A percentile compares a stretch with the other conserved stretches of the same genome.
These are phyloP conservation scores for Paragorgia papillata DNA, from an alignment of 92 coral and sea anemone genomes.

Conservation along the genomic window DNA sequence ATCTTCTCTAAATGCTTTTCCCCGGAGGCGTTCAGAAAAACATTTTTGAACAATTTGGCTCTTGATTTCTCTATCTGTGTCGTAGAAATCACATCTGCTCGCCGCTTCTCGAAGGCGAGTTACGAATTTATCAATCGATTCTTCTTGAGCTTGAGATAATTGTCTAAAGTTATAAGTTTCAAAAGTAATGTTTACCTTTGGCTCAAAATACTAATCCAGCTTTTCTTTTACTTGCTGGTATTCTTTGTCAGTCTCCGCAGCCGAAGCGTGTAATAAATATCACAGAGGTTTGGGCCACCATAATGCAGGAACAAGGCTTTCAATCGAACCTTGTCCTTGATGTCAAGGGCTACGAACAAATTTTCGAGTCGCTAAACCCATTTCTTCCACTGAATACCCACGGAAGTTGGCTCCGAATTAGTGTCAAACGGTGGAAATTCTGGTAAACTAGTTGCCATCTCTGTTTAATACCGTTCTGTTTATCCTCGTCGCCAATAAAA, in stretches of 20 bases:
- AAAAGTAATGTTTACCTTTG: constrained; percentile 42
- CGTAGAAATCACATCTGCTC: constrained; percentile 11
- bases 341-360: constrained; percentile 44
- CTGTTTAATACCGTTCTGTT: no score
- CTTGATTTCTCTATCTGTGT: constrained; percentile 19
- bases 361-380: constrained; percentile 40
- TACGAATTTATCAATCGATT: constrained; percentile 26
- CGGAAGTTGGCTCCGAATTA: constrained; percentile 26
- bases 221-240: constrained; percentile 38
- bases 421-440: constrained; percentile 36
- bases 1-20: constrained; percentile 28
- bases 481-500: neutral
- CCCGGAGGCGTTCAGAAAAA: constrained; percentile 9
- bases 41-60: constrained; percentile 26
- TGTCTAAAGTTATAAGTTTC: constrained; percentile 30
- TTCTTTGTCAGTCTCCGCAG: constrained; percentile 37
- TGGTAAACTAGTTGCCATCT: constrained; percentile 34
- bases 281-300: constrained; percentile 32
- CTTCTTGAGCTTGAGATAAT: constrained; percentile 14
- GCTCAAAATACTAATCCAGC: constrained; percentile 43
- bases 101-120: constrained; percentile 25
- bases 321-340: constrained; percentile 43
- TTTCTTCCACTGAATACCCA: constrained; percentile 49
- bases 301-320: constrained; percentile 41
- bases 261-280: constrained; percentile 41